Evolutionary conservation across 92 coral and sea anemone species (phyloP), one percentile per base, ranked within the genome.

Genomic region (Parazoanthus swiftii): DNA sequence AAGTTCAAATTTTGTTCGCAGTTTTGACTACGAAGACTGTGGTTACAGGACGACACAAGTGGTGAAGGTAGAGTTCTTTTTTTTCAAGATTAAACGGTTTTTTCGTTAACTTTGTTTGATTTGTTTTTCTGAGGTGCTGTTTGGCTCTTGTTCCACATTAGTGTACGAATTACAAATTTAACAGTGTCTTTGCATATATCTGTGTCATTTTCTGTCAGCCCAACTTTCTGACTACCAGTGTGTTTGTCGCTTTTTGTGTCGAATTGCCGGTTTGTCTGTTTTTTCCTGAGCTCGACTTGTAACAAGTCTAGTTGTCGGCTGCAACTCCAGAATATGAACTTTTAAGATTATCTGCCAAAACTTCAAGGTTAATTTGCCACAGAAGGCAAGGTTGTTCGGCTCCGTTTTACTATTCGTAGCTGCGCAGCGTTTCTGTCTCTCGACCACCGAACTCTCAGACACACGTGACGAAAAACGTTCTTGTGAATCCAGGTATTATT

Each of bases 1-100:
- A 20, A 20, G 1, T 21, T 21, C 14, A 13, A 63, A 63, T 63
- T 20, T 2, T 0, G 7, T 63, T 26, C 26, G 21, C 86, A 96
- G 98, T 79, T 96, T 96, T 50, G 98, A 96, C 82, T 96, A 96
- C 80, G 98, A 96, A 89, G 98, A 96, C 79, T 91, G 87, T 66
- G 98, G 98, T 20, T 96, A 96, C 89, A 77, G 91, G 74, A 89
- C 89, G 23, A 91, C 98, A 51, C 92, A 88, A 66, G 91, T 96
- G 50, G 95, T 93, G 38, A 91, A 92, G 94, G 82, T 79, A 3
- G 15, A 35, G 58, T 63, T 18, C 50, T 85, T 35, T 2, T 58
- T 26, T 29, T 5, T 63, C 26, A 63, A 1, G n/a, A 63, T 63
- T 63, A 20, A 20, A 63, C 3, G 70, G 50, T 18, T 58, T 66